phyloP scores from a whole-genome alignment of 2,113 vertebrate genomes.

The Petaurus breviceps region DNA sequence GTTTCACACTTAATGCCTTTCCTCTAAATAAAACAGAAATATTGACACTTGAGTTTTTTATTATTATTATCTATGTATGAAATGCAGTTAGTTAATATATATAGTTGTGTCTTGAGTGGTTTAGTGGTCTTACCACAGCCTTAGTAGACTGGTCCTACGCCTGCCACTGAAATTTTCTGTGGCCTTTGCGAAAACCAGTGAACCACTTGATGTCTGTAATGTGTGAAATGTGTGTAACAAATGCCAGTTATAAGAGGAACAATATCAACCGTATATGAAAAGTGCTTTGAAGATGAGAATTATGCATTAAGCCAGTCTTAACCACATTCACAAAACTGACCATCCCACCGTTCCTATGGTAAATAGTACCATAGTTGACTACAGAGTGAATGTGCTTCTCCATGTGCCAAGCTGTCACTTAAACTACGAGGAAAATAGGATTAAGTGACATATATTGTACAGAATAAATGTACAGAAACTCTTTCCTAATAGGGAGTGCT shows the following conservation, averaged over 20 bases:
- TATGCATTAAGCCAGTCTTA: conserved; percentile 11
- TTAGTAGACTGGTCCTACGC: not conserved
- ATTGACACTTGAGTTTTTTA: not conserved
- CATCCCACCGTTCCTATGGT: conserved; percentile 4
- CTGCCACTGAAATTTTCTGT: conserved; percentile 45
- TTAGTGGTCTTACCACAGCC: conserved; percentile 42
- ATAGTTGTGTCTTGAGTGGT: conserved; percentile 41
- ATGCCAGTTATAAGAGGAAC: conserved; percentile 43
- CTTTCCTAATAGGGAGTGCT: conserved; percentile 22
- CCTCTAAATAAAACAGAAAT: conserved; percentile 52
- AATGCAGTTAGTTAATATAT: conserved; percentile 38
- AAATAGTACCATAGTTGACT: not conserved
- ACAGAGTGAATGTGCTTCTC: not conserved
- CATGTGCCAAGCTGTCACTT: not conserved
- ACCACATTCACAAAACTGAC: not conserved
- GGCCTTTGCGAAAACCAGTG: conserved; percentile 44
- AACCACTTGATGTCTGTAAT: conserved; percentile 49
- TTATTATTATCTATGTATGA: conserved; percentile 23
- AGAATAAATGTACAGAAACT: not conserved
- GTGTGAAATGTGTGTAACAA: conserved; percentile 26
- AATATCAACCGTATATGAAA: conserved; percentile 38
- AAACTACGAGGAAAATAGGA: not conserved
- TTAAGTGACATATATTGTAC: not conserved
- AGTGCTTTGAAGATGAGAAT: conserved; percentile 60
- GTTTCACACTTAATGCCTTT: conserved; percentile 43